Percentiles rank a stretch among this genome's conserved stretches.
Evolutionary conservation across 2,797 vertebrate species (phyloP).

Genomic region (Discoglossus pictus): DNA sequence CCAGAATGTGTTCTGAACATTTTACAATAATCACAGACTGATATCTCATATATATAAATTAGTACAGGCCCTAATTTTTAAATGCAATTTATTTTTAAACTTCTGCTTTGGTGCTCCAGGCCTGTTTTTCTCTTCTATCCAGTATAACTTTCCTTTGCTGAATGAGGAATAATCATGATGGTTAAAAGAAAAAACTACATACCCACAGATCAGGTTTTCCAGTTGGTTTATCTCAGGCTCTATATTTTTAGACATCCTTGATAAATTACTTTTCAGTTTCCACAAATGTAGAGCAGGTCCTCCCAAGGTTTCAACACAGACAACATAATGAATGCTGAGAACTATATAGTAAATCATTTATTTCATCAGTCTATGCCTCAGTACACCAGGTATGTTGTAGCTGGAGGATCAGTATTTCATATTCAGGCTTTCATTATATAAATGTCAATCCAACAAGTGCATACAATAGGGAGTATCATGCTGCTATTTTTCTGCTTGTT

Average conservation of each 20-base stretch:
- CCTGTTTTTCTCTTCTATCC: too few species aligned
- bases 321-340: conserved; percentile 28
- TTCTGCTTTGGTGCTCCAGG: too few species aligned
- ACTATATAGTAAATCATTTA: conserved; percentile 32
- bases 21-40: too few species aligned
- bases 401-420: conserved; percentile 23
- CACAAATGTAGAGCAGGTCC: conserved; percentile 1
- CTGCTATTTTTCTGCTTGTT: conserved; percentile 5
- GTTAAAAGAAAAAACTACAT: neutral
- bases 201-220: conserved; percentile 6
- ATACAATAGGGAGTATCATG: conserved; percentile 4
- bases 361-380: conserved; percentile 20
- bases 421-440: conserved; percentile 41
- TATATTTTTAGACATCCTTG: neutral
- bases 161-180: neutral
- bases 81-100: too few species aligned
- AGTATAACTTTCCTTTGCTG: neutral
- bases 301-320: conserved; percentile 2
- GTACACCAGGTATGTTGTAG: conserved; percentile 21
- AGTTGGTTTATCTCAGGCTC: neutral
- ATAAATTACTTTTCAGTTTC: conserved; percentile 9
- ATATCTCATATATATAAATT: too few species aligned
- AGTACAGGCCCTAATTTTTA: too few species aligned
- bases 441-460: conserved; percentile 24
- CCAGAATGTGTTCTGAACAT: too few species aligned